A percentile compares a stretch with the other conserved stretches of the same genome.
phyloP scores from a whole-genome alignment of 1,140 invertebrate species.

The Pararge aegeria region DNA sequence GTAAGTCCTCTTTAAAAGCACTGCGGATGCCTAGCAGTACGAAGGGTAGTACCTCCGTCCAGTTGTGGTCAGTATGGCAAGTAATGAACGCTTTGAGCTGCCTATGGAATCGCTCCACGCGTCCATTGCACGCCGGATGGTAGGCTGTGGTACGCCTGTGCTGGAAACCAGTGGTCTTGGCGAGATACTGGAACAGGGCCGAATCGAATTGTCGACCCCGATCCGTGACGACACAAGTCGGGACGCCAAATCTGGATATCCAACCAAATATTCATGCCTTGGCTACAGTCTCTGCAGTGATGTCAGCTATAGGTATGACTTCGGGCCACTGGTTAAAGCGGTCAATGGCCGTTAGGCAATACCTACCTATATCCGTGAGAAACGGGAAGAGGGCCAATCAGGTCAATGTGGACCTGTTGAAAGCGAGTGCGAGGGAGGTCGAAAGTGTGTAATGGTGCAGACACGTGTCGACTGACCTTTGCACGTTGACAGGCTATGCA shows the following conservation, averaged over 20 bases:
- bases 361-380: constrained; percentile 13
- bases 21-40: constrained; percentile 63
- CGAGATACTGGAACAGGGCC: constrained; percentile 14
- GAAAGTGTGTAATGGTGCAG: constrained; percentile 10
- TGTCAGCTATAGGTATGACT: constrained; percentile 14
- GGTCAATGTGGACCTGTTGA: constrained; percentile 15
- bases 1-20: constrained; percentile 16
- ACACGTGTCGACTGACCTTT: constrained; percentile 15
- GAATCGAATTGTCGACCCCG: constrained; percentile 25
- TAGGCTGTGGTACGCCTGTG: constrained; percentile 53
- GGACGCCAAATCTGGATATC: constrained; percentile 22
- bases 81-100: constrained; percentile 57
- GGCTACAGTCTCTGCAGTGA: constrained; percentile 21
- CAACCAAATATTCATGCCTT: constrained; percentile 14
- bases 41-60: constrained; percentile 53
- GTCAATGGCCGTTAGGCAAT: constrained; percentile 25
- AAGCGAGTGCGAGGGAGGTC: constrained; percentile 11
- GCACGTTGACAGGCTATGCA: constrained; percentile 23
- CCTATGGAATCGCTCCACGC: constrained; percentile 66
- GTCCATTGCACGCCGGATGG: constrained; percentile 43
- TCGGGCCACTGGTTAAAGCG: constrained; percentile 22
- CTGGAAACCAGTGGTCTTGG: neutral
- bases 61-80: constrained; percentile 38
- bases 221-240: constrained; percentile 16
- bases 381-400: constrained; percentile 19